phyloP scores from a whole-genome alignment of 2,113 vertebrate genomes.

The Pogona vitticeps region DNA sequence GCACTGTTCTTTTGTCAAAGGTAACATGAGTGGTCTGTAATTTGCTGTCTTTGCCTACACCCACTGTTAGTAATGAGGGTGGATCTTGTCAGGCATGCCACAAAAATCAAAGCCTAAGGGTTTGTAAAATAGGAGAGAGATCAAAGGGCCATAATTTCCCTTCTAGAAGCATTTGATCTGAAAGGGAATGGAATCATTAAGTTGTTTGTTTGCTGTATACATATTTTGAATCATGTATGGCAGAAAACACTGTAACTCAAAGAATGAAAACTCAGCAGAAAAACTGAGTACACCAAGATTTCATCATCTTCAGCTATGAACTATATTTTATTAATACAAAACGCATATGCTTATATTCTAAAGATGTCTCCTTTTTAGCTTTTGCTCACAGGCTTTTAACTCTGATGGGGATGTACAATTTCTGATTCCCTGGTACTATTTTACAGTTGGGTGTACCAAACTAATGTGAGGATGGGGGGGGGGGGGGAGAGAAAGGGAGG shows the following conservation, averaged over 20 bases:
- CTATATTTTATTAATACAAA: constrained; percentile 49
- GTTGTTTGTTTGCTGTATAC: neutral
- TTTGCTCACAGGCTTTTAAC: neutral
- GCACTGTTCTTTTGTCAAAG: neutral
- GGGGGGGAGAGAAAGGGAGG: too few relatives aligned
- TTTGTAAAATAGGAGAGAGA: rapidly evolving
- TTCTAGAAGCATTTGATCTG: neutral
- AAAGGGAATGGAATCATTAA: constrained; percentile 30
- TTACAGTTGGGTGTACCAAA: too few relatives aligned
- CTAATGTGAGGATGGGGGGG: too few relatives aligned
- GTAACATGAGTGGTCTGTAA: neutral
- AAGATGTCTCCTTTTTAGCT: constrained; percentile 8
- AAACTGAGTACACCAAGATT: constrained; percentile 33
- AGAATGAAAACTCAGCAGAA: constrained; percentile 36
- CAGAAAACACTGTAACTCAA: neutral
- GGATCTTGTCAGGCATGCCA: neutral
- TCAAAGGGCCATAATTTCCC: neutral
- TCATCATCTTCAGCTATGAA: constrained; percentile 9
- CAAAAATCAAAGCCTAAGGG: neutral
- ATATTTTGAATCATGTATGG: neutral
- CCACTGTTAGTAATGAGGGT: neutral
- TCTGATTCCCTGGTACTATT: too few relatives aligned
- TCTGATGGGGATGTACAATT: too few relatives aligned
- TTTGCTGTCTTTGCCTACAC: neutral
- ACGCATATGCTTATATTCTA: constrained; percentile 63